Conservation (phyloP, 2,888 invertebrate species). For the Altica lythri region DNA sequence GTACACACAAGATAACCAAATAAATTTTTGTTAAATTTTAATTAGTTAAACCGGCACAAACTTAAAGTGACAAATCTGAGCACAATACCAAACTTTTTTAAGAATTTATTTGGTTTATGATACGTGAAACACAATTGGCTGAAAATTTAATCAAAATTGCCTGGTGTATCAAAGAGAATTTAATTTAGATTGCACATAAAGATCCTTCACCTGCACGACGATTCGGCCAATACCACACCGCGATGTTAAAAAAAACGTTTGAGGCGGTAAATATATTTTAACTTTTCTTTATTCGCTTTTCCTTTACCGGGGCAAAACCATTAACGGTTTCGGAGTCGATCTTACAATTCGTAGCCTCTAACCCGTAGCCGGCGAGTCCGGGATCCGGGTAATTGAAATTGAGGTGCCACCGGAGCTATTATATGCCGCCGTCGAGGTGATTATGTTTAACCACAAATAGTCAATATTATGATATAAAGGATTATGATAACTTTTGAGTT, state of each 20-base stretch:
- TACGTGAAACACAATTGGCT: too few species aligned
- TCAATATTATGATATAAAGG: slow-evolving; percentile 37
- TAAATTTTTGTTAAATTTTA: too few species aligned
- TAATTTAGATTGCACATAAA: too few species aligned
- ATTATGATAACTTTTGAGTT: slow-evolving; percentile 29
- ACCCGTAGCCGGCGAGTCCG: slow-evolving; percentile 30
- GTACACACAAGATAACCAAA: too few species aligned
- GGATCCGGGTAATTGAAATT: slow-evolving; percentile 44
- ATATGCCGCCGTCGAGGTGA: slow-evolving; percentile 37
- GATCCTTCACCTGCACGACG: too few species aligned
- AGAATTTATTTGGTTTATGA: too few species aligned
- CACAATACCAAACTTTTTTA: too few species aligned
- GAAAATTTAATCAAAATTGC: too few species aligned
- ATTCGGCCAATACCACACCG: too few species aligned
- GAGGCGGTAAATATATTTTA: slow-evolving; percentile 14
- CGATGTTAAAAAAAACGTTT: slow-evolving; percentile 1
- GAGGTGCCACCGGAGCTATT: slow-evolving; percentile 42
- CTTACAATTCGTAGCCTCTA: slow-evolving; percentile 25
- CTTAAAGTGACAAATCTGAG: too few species aligned
- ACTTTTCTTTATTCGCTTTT: slow-evolving; percentile 17
- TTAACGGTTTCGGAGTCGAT: slow-evolving; percentile 32
- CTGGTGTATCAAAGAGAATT: too few species aligned
- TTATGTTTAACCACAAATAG: slow-evolving; percentile 38
- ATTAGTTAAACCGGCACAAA: too few species aligned
- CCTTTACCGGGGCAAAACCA: slow-evolving; percentile 15